A percentile compares a stretch with the other conserved stretches of the same genome.
phyloP scores from a whole-genome alignment of 1,140 invertebrate species.

The Branchinecta lynchi region DNA sequence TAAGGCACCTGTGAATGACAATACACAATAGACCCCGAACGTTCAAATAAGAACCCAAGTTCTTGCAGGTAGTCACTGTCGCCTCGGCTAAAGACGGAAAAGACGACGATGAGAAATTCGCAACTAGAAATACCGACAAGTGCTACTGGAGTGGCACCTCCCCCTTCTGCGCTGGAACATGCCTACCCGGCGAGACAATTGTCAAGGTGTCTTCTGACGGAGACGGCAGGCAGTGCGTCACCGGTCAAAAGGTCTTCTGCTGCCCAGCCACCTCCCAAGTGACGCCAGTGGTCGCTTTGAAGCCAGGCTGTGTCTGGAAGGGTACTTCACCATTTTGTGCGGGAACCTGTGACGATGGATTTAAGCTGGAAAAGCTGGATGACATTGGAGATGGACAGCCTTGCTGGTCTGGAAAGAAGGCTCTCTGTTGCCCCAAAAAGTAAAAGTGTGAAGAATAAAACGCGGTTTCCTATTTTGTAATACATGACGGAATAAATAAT shows the following conservation, averaged over 20 bases:
- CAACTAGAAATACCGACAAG: no score
- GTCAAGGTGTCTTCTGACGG: background rate
- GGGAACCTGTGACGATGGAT: background rate
- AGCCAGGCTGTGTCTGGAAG: background rate
- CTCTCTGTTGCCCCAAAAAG: background rate
- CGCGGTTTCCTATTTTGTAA: no score
- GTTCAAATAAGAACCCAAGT: no score
- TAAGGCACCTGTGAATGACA: no score
- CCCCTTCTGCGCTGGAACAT: background rate
- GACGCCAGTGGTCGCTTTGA: no score
- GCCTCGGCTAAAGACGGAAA: no score
- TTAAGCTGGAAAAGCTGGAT: background rate
- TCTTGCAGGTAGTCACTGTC: no score
- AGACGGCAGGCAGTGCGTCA: background rate
- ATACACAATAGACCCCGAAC: no score
- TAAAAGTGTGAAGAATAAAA: no score
- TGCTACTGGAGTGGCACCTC: slow-evolving; percentile 3
- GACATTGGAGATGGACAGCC: slow-evolving; percentile 2
- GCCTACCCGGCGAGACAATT: background rate
- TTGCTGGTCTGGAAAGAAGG: slow-evolving; percentile 4
- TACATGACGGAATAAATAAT: no score
- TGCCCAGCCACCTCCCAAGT: background rate
- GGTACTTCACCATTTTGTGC: background rate
- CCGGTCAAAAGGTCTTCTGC: background rate
- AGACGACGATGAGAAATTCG: no score